Evolutionary conservation across 92 coral and sea anemone genomes (phyloP), one percentile per base, ranked within the genome.

Genomic region (Porites evermanni): DNA sequence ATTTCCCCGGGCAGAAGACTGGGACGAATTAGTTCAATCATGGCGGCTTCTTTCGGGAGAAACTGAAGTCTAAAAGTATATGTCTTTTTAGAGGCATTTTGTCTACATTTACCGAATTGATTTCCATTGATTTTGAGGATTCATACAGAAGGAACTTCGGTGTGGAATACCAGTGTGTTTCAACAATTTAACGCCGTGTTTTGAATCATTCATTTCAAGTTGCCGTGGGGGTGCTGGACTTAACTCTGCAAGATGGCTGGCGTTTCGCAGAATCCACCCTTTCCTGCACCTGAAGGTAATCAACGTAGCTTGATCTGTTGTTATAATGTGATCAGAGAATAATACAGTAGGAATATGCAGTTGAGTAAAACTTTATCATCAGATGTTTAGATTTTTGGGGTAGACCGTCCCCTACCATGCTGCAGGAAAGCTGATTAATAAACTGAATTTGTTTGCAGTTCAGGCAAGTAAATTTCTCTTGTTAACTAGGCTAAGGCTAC

Each of bases 231-330:
- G 23, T 50, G 44, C 24, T 64, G 29, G 60, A 64, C 38, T 67
- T 7, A 7, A 47, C 12, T 26, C 44, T 70, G 24, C 78, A 65
- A 80, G 79, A 91, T 91, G 94, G 80, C 92, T 13, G 79, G 82
- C 16, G 86, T 81, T 1, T 26, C 77, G n/a, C 86, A 81, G 52
- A 71, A 51, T 38, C 86, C 86, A 1, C 86, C 86, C 13, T 81
- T 81, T 29, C 86, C 86, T n/a, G 38, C 86, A n/a, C 86, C 86
- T 24, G 86, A 81, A 81, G 86, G 86, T 81, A 81, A 18, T 23
- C 8, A 23, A 8, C 24, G 12, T 53, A 14, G 18, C 13, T 24
- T 72, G 52, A 10, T 51, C 18, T 53, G 47, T 56, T 19, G 0
- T 56, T 0, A 58, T 4, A 3, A 8, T 72, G 6, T 29, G 29